Percentiles rank a stretch among this genome's conserved stretches.
Evolutionary conservation across 2,888 invertebrate species (phyloP).

Genomic region (Odontomyia ornata): DNA sequence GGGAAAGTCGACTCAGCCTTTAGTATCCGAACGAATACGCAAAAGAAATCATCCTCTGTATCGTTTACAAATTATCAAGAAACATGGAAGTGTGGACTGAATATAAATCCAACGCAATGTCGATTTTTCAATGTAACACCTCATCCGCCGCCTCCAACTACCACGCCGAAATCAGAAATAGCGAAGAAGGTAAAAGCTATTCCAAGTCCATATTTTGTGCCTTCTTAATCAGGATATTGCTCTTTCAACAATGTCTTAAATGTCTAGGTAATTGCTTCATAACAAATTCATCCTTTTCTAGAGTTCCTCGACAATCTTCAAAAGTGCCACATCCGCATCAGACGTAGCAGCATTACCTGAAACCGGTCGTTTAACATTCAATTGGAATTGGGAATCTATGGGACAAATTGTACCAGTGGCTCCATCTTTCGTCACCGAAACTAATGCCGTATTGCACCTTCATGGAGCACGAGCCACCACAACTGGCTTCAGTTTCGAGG

Average conservation of each 20-base stretch:
- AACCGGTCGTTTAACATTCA: background rate
- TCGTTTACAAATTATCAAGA: slow-evolving; percentile 4
- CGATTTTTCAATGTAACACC: slow-evolving; percentile 27
- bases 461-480: slow-evolving; percentile 52
- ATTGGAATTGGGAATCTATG: slow-evolving; percentile 41
- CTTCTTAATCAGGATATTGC: too few relatives aligned
- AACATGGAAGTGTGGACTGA: slow-evolving; percentile 33
- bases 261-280: background rate
- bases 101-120: slow-evolving; percentile 28
- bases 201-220: too few relatives aligned
- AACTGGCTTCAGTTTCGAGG: slow-evolving; percentile 51
- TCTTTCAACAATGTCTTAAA: background rate
- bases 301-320: background rate
- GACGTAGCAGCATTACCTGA: background rate
- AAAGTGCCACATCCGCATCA: background rate
- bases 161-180: background rate
- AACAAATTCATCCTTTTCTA: background rate
- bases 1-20: slow-evolving; percentile 11
- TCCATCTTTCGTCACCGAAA: slow-evolving; percentile 54
- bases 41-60: background rate
- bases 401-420: slow-evolving; percentile 47
- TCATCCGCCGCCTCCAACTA: background rate
- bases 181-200: slow-evolving; percentile 23
- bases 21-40: background rate
- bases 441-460: slow-evolving; percentile 52